Conservation (phyloP, 2,888 invertebrate species). For the Eupithecia pulchellata region DNA sequence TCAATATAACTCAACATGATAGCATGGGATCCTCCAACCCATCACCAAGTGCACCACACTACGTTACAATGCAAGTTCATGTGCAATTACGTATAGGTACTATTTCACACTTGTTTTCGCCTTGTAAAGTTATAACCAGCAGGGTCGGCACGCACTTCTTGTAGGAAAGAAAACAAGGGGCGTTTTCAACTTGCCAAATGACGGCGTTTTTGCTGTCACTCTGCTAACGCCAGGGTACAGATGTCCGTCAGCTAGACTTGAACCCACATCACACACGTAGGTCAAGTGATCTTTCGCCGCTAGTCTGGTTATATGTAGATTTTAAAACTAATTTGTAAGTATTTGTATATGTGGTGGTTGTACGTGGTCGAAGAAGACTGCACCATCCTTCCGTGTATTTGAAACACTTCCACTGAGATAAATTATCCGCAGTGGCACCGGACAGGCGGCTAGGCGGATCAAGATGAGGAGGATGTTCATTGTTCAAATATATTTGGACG, state of each 20-base stretch:
- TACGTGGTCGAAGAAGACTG: not conserved
- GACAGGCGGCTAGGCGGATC: too few relatives aligned
- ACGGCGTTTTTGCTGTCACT: too few relatives aligned
- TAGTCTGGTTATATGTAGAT: not conserved
- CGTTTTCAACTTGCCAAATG: not conserved
- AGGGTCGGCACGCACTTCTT: constrained; percentile 21
- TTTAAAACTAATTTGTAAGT: not conserved
- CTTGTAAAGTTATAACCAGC: constrained; percentile 14
- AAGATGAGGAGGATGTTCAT: too few relatives aligned
- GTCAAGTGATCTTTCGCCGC: not conserved
- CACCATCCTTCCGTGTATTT: too few relatives aligned
- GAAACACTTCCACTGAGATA: too few relatives aligned
- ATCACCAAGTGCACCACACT: not conserved
- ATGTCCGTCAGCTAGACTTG: not conserved
- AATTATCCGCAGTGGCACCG: too few relatives aligned
- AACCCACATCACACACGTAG: not conserved
- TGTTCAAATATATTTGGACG: too few relatives aligned
- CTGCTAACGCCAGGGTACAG: not conserved
- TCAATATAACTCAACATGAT: not conserved
- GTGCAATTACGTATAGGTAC: constrained; percentile 18
- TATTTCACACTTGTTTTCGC: constrained; percentile 34
- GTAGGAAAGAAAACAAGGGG: not conserved
- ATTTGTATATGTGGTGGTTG: not conserved
- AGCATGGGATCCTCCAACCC: constrained; percentile 5
- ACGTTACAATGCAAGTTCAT: constrained; percentile 24